Evolutionary conservation across 2,113 vertebrate species (phyloP).

Genomic region (Ceratotherium simum): DNA sequence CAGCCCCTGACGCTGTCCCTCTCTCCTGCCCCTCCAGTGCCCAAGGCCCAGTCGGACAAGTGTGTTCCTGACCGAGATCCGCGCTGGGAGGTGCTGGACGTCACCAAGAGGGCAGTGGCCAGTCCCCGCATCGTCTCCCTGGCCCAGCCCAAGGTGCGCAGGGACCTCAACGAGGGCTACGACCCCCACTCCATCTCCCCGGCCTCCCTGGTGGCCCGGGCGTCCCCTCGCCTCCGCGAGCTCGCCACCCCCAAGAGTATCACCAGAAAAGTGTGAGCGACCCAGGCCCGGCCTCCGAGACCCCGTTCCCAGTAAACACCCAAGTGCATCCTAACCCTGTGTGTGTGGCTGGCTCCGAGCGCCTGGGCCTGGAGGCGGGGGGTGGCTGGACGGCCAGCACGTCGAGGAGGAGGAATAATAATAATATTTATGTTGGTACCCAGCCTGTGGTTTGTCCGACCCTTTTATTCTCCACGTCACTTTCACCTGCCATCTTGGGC

Average conservation of each 20-base stretch:
- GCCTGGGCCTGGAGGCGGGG: background rate
- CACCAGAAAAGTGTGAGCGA: constrained; percentile 54
- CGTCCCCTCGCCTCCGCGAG: constrained; percentile 75
- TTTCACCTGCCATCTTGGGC: accelerated
- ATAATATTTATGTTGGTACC: background rate
- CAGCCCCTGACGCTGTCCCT: background rate
- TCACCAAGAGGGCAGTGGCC: constrained; percentile 72
- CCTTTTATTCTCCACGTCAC: background rate
- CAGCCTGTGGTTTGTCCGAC: background rate
- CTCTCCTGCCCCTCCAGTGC: constrained; percentile 48
- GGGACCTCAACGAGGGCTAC: constrained; percentile 57
- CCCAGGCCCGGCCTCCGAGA: background rate
- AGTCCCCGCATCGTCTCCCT: constrained; percentile 73
- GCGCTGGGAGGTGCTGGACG: constrained; percentile 52
- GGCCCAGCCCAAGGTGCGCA: constrained; percentile 78
- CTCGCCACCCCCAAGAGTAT: constrained; percentile 75
- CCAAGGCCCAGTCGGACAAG: constrained; percentile 67
- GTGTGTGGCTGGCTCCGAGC: background rate
- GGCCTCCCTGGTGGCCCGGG: constrained; percentile 63
- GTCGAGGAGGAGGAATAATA: background rate
- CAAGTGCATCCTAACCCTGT: background rate
- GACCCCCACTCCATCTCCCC: constrained; percentile 77
- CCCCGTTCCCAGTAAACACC: constrained; percentile 36
- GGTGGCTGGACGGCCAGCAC: background rate
- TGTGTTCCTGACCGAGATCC: constrained; percentile 78